Base-by-base conservation (phyloP, 1,140 invertebrate genomes). In the Habropoda laboriosa region DNA sequence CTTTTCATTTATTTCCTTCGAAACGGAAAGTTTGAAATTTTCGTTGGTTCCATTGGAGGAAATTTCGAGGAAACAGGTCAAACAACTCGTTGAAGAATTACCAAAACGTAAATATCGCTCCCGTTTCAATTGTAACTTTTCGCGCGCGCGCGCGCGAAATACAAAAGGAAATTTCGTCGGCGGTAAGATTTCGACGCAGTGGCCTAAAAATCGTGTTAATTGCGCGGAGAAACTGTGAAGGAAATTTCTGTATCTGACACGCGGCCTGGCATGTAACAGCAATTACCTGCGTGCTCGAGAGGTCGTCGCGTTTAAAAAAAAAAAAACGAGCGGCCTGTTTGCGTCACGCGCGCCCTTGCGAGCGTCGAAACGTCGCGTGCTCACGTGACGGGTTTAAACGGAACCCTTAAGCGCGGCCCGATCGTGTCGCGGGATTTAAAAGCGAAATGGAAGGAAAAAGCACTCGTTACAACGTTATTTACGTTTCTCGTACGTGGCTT, bases 281-380 rank as follows among this genome's bases (percentile, higher is more conserved):
- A 68, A 71, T 83, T 57, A 83, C 77, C 47, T 58, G 76, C 68
- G 66, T 75, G 58, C 40, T 75, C 38, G 13, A 58, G 53, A 80
- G 27, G 45, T 55, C 35, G 55, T 24, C 24, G 51, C 51, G 12
- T 58, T 61, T 72, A 51, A 73, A 80, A 80, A 80, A 67, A 24
- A n/a, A n/a, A n/a, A n/a, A n/a, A n/a, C n/a, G n/a, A n/a, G n/a
- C 61, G 47, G 53, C 45, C 35, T 38, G 57, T 21, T 73, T 71
- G 45, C 77, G 53, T 84, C 77, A 85, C 53, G 51, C 60, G 63
- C 74, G 66, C 66, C 77, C 55, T 73, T 67, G 66, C 57, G 30
- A 38, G 27, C 61, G 13, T 35, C 63, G 47, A 35, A 63, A 64
- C 35, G n/a, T 85, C 49, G 82, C 82, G 83, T 85, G 82, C 45